A percentile compares a stretch with the other conserved stretches of the same genome.
Conservation (phyloP, 2,888 invertebrate species). For the Bellardia pandia region DNA sequence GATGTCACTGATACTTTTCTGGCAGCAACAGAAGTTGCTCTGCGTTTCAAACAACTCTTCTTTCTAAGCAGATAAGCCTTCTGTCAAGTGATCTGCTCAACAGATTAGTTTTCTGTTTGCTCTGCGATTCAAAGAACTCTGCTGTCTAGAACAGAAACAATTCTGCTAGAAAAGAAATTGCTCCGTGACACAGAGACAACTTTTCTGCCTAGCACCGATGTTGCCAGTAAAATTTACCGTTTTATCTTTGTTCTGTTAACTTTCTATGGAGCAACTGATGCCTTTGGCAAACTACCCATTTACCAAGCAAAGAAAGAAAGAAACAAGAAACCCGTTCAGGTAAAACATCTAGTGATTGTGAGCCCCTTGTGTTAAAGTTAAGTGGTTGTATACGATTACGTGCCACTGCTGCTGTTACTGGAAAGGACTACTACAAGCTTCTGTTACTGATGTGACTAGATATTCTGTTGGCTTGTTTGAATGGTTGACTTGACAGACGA, state of each 20-base stretch:
- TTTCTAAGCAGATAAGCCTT: no score
- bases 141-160: no score
- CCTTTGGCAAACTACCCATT: neutral
- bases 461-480: neutral
- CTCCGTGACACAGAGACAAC: no score
- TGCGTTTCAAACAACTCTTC: no score
- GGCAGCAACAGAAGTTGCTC: no score
- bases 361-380: conserved; percentile 43
- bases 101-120: no score
- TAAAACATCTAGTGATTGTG: conserved; percentile 23
- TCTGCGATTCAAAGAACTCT: no score
- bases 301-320: neutral
- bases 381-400: conserved; percentile 59
- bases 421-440: neutral
- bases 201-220: no score
- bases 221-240: no score
- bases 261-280: neutral
- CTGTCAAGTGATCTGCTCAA: no score
- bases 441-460: neutral
- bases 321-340: neutral
- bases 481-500: conserved; percentile 11
- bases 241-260: neutral
- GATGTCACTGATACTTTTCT: no score
- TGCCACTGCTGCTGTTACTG: conserved; percentile 15
- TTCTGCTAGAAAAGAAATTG: no score